Evolutionary conservation across 2,113 vertebrate species (phyloP), one percentile per base, ranked within the genome.

Genomic region (Paradoxurus hermaphroditus): DNA sequence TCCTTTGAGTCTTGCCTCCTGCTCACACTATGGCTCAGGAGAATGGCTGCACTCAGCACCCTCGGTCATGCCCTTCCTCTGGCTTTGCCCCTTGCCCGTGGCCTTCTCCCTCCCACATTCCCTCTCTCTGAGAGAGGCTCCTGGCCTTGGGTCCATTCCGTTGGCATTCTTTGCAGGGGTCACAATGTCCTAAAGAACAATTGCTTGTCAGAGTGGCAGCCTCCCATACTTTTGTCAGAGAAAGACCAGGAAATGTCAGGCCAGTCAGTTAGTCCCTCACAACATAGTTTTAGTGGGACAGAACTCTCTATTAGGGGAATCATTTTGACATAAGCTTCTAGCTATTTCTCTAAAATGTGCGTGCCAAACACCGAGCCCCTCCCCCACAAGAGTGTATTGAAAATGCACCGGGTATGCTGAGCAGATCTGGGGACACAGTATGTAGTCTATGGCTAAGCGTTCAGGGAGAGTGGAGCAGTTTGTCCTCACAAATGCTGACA

Each of bases 401-500:
- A 94, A 93, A 93, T 92, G 96, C 90, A 82, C 65, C 90, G 96
- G 70, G 59, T 82, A 56, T 18, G 18, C 81, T 16, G 81, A 88
- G 90, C 86, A 87, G 86, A 67, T 86, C 92, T 91, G 95, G 96
- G 90, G 91, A 95, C 53, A 85, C 93, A 95, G 95, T 93, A 49
- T 83, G 95, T 46, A 14, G 82, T 95, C 93, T 96, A 65, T 3
- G 25, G 94, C 89, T 95, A 95, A 96, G 59, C 72, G 92, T 90
- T 92, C 93, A n/a, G 75, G 93, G 91, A 92, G 41, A 95, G 96
- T 68, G 56, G 91, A 79, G 84, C 23, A 56, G 96, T 96, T 94
- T 97, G 97, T 97, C 97, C 97, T 98, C 95, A 94, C 98, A 96
- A 95, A 97, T 85, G 95, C 96, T 95, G 97, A 98, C 95, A 97